Base-by-base conservation (phyloP, 1,140 invertebrate genomes). In the Drosophila elegans region DNA sequence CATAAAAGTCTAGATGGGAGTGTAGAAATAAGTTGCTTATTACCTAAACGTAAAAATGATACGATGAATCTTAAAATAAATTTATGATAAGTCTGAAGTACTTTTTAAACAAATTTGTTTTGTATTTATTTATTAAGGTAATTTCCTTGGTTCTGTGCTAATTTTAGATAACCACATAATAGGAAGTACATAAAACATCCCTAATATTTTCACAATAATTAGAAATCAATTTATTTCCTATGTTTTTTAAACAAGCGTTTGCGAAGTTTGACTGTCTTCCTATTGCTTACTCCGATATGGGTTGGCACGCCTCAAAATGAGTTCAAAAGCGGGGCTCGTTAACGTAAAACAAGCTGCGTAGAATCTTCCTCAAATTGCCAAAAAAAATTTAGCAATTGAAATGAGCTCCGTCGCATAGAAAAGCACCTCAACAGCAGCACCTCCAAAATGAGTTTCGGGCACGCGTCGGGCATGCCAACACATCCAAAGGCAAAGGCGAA, bases 391-490 rank as follows among this genome's bases (percentile, higher is more conserved):
- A 48, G 67, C 71, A 74, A 74, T 74, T 73, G 68, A 74, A 74
- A 75, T 75, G 44, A 66, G 52, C 16, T 16, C 7, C 48, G 46
- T 7, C 27, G 11, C 48, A 49, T 34, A 34, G 29, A 49, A 11
- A 11, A n/a, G 7, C 38, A n/a, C 11, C 38, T 5, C 59, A n/a
- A 13, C 29, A 7, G 4, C 62, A 53, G 12, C 55, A 39, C 49
- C 48, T 36, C 57, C 27, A 60, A 71, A 74, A 74, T 52, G 42
- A 75, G 63, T 61, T 42, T 49, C 54, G 38, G 73, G 74, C 79
- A 79, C 82, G 82, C 82, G 83, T 61, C 48, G 63, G 62, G 84
- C 79, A 83, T 86, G 59, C 59, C 63, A 73, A 67, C 44, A 42
- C 27, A 9, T 46, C 60, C 16, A 21, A 21, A 21, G 16, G 16